Evolutionary conservation across 2,797 vertebrate species (phyloP).

Genomic region (Moxostoma hubbsi): DNA sequence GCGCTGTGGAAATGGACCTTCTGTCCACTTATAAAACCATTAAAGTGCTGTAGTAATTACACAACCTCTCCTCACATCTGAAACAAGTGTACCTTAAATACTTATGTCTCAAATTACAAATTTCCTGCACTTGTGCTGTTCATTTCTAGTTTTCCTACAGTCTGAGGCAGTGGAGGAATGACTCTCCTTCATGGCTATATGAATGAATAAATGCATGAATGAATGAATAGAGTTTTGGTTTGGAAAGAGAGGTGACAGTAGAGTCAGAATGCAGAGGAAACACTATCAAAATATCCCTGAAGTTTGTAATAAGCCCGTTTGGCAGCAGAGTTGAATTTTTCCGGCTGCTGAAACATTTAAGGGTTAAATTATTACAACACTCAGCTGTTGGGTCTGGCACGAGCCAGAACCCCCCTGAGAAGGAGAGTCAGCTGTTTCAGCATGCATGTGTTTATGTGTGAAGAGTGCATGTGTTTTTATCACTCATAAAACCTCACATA

Average conservation of each 20-base stretch:
- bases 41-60: constrained; percentile 52
- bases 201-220: background rate
- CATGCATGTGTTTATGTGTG: background rate
- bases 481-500: constrained; percentile 3
- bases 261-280: constrained; percentile 42
- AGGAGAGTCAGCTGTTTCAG: constrained; percentile 51
- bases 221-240: constrained; percentile 18
- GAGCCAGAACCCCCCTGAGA: constrained; percentile 40
- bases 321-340: constrained; percentile 41
- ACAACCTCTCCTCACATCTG: constrained; percentile 47
- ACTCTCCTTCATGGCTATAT: background rate
- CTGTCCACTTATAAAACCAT: constrained; percentile 52
- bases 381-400: constrained; percentile 49
- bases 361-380: constrained; percentile 41
- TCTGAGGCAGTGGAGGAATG: background rate
- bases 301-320: constrained; percentile 34
- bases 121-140: background rate
- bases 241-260: constrained; percentile 41
- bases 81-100: constrained; percentile 20
- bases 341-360: constrained; percentile 47
- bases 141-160: background rate
- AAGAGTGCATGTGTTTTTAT: constrained; percentile 18
- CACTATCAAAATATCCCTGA: constrained; percentile 40
- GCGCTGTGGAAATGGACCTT: constrained; percentile 35
- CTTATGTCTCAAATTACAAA: constrained; percentile 5